These are phyloP conservation scores for Panthera uncia DNA, from an alignment of 2,113 vertebrate species.

Conservation along the genomic window DNA sequence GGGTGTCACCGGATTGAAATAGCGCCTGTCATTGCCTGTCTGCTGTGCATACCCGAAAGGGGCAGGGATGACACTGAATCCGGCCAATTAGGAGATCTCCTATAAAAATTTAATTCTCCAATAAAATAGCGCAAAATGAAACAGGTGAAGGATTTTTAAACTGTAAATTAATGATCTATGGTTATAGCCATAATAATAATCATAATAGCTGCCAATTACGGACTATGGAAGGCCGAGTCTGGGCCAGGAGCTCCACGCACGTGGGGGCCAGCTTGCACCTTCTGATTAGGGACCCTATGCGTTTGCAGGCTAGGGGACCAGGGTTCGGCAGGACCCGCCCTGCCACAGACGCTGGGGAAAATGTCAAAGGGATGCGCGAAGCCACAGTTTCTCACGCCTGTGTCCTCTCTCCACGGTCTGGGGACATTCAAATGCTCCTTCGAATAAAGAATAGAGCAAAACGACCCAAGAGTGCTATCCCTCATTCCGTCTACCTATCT, in stretches of 20 bases:
- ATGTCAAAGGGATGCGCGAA: not conserved
- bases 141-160: conserved; percentile 71
- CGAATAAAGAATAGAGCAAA: not conserved
- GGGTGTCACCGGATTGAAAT: accelerated
- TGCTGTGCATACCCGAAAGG: not conserved
- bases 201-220: conserved; percentile 52
- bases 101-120: conserved; percentile 71
- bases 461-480: not conserved
- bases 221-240: not conserved
- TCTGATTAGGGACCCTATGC: accelerated
- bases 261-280: accelerated
- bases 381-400: not conserved
- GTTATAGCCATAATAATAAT: conserved; percentile 61
- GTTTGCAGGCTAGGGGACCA: not conserved
- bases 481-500: not conserved
- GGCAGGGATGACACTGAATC: not conserved
- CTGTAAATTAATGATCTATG: conserved; percentile 72
- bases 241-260: not conserved
- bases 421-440: not conserved
- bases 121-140: conserved; percentile 67
- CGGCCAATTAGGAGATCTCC: conserved; percentile 56
- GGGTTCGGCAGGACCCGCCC: not conserved
- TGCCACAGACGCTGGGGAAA: not conserved
- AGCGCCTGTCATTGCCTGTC: accelerated
- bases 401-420: not conserved